Evolutionary conservation across 2,113 vertebrate genomes (phyloP).

Genomic region (Hepsetus odoe): DNA sequence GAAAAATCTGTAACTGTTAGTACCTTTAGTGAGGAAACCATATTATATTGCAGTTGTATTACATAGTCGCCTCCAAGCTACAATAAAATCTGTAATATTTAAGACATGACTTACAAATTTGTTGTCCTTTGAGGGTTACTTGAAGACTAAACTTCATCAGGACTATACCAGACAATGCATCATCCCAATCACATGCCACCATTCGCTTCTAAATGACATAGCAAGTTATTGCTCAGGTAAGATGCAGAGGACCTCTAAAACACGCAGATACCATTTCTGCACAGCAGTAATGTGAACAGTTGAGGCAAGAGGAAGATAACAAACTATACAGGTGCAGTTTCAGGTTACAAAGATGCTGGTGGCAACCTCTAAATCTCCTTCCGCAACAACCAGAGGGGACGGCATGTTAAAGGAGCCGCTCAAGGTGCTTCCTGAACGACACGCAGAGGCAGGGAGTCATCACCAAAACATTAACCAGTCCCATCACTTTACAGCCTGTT

Average conservation of each 20-base stretch:
- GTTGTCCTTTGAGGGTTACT: too few species aligned
- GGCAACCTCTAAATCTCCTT: constrained; percentile 77
- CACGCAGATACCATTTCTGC: background rate
- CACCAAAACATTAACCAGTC: too few species aligned
- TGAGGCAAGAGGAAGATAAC: constrained; percentile 20
- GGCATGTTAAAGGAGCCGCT: constrained; percentile 66
- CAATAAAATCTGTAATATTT: too few species aligned
- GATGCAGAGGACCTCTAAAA: background rate
- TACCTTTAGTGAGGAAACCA: too few species aligned
- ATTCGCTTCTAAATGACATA: background rate
- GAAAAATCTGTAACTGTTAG: too few species aligned
- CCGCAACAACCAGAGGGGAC: constrained; percentile 45
- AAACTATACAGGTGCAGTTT: constrained; percentile 31
- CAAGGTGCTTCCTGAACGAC: constrained; percentile 69
- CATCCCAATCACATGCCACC: too few species aligned
- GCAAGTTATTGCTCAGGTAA: background rate
- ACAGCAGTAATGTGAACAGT: background rate
- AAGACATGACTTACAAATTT: too few species aligned
- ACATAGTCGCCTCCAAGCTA: too few species aligned
- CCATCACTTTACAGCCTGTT: too few species aligned
- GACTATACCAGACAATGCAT: too few species aligned
- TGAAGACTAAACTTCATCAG: too few species aligned
- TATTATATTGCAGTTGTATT: too few species aligned
- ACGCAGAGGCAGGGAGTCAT: constrained; percentile 13
- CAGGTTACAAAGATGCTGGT: constrained; percentile 63